Conservation (phyloP, 2,888 invertebrate genomes). For the Cheilosia variabilis region DNA sequence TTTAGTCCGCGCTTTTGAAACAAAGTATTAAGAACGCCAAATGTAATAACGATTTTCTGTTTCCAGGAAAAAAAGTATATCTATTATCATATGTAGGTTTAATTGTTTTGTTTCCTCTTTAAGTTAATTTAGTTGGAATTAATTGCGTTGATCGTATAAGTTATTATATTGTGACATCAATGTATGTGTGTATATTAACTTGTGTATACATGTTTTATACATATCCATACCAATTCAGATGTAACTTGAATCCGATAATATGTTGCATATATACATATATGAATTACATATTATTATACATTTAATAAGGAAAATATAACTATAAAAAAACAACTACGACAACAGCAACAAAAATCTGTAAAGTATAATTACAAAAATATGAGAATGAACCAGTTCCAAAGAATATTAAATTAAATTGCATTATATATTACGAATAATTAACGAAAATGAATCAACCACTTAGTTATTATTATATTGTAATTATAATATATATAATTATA, state of each 20-base stretch:
- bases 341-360: constrained; percentile 4
- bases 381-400: constrained; percentile 55
- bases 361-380: constrained; percentile 21
- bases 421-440: constrained; percentile 35
- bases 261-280: constrained; percentile 21
- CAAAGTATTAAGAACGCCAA: constrained; percentile 41
- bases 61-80: constrained; percentile 1
- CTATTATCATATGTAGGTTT: neutral
- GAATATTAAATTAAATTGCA: constrained; percentile 51
- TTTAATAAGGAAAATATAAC: constrained; percentile 4
- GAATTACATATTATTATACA: constrained; percentile 18
- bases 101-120: constrained; percentile 9
- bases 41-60: constrained; percentile 9
- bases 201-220: constrained; percentile 12
- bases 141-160: constrained; percentile 1
- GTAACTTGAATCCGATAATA: constrained; percentile 12
- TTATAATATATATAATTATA: constrained; percentile 30
- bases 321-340: neutral
- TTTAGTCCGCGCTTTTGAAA: constrained; percentile 18
- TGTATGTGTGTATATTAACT: constrained; percentile 18
- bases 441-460: constrained; percentile 32
- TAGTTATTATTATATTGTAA: constrained; percentile 54
- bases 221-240: constrained; percentile 12
- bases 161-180: constrained; percentile 23
- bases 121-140: neutral